Evolutionary conservation across 1,140 invertebrate genomes (phyloP).

Genomic region (Ctenoplectra terminalis): DNA sequence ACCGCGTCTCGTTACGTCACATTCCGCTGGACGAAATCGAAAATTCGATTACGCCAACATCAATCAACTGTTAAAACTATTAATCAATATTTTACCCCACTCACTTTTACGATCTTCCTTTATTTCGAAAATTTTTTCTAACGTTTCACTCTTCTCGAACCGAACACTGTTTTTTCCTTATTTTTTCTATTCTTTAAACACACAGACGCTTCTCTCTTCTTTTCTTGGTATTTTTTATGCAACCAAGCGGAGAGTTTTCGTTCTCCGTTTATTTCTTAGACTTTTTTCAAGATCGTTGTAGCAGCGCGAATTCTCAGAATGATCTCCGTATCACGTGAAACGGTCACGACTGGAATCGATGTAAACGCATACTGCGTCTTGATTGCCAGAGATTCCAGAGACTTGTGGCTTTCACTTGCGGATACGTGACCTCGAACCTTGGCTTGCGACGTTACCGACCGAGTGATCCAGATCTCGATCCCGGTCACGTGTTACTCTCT

Average conservation of each 20-base stretch:
- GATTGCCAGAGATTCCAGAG: conserved; percentile 49
- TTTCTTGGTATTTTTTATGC: too few relatives aligned
- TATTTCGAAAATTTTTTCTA: too few relatives aligned
- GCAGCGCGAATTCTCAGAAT: not conserved
- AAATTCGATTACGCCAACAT: not conserved
- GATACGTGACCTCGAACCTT: conserved; percentile 55
- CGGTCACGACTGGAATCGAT: conserved; percentile 17
- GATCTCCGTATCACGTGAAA: not conserved
- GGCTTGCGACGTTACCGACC: conserved; percentile 51
- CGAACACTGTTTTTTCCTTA: not conserved
- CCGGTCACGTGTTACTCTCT: not conserved
- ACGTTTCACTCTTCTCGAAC: not conserved
- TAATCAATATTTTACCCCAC: not conserved
- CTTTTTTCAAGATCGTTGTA: not conserved
- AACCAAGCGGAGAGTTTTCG: too few relatives aligned
- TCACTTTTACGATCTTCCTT: not conserved
- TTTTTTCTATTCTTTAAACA: not conserved
- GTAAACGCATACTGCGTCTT: conserved; percentile 32
- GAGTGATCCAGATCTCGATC: conserved; percentile 25
- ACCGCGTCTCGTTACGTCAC: not conserved
- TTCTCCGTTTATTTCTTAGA: too few relatives aligned
- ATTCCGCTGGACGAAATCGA: not conserved
- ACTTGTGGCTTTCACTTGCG: conserved; percentile 64
- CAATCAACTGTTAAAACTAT: not conserved
- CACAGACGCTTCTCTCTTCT: too few relatives aligned